Base-by-base conservation (phyloP, 1,140 invertebrate species). In the Cyclina sinensis region DNA sequence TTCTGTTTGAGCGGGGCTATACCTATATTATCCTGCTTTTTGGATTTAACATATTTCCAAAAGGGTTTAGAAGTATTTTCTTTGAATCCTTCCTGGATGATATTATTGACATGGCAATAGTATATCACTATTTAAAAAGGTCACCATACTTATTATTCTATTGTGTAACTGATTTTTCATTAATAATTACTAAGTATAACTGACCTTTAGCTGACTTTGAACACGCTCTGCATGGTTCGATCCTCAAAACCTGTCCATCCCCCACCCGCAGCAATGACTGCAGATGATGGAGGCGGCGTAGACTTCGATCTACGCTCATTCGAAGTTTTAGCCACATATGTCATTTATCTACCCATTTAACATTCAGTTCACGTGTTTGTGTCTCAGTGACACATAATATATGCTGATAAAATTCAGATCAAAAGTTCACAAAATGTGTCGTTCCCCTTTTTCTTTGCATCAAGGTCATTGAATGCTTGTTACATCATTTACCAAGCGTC, bases 261-360 rank as follows among this genome's bases (percentile, higher is more conserved):
- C 79, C 79, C 48, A 65, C 68, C 78, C 80, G 68, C 43, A 88
- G 57, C 24, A 88, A 30, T 3, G 51, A 48, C 46, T 65, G 62
- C 57, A 88, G 39, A 48, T 82, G 62, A 11, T 46, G 35, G 59
- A 88, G 65, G 3, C 86, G 78, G 48, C 86, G 86, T 46, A 88
- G 86, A 88, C 79, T 83, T 32, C 51, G 32, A 46, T 88, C 86
- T 39, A 43, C 79, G 86, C 68, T 88, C 86, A 88, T 88, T 48
- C 48, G 62, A n/a, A 82, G 27, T 76, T 51, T 9, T 62, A 70
- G 32, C 35, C 32, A 30, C 32, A 70, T 70, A 54, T 51, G 74
- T 54, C 74, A 78, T 78, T 48, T 78, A 54, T 51, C 30, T 48
- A 21, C 30, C 24, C 14, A 73, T 78, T 78, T 35, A 27, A 48